Percentiles rank a stretch among this genome's conserved stretches.
Conservation (phyloP, 2,113 vertebrate genomes). For the Cairina moschata region DNA sequence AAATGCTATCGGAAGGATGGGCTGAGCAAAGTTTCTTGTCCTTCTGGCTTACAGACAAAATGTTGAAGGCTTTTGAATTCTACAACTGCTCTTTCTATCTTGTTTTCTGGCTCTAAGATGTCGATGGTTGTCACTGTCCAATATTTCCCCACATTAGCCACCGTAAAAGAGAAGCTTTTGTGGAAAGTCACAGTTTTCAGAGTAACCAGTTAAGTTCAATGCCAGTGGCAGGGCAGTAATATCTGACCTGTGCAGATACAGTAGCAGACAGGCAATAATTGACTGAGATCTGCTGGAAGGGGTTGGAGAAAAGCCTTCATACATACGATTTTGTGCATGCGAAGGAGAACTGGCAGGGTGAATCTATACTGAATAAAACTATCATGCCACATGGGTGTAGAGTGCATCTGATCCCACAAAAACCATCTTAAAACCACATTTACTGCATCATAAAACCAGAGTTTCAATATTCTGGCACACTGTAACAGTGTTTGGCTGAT, state of each 20-base stretch:
- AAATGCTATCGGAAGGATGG: no score
- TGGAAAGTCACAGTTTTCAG: background rate
- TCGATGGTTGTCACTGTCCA: background rate
- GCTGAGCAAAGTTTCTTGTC: background rate
- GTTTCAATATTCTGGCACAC: background rate
- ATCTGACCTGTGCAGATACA: background rate
- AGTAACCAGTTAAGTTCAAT: background rate
- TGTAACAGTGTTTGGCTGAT: background rate
- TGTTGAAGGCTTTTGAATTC: background rate
- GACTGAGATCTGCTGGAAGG: background rate
- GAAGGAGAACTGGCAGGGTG: background rate
- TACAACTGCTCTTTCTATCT: background rate
- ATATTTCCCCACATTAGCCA: background rate
- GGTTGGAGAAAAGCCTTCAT: fast-evolving
- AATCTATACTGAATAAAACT: background rate
- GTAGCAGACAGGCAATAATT: background rate
- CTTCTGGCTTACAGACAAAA: background rate
- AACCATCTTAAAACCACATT: background rate
- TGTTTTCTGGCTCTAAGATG: background rate
- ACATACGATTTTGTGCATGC: background rate
- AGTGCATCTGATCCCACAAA: background rate
- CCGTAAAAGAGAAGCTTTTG: background rate
- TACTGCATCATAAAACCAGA: background rate
- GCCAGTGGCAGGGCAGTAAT: background rate
- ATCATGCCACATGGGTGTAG: background rate